These are phyloP conservation scores for Ceraclea dissimilis DNA, from an alignment of 2,888 invertebrate species.

Conservation along the genomic window DNA sequence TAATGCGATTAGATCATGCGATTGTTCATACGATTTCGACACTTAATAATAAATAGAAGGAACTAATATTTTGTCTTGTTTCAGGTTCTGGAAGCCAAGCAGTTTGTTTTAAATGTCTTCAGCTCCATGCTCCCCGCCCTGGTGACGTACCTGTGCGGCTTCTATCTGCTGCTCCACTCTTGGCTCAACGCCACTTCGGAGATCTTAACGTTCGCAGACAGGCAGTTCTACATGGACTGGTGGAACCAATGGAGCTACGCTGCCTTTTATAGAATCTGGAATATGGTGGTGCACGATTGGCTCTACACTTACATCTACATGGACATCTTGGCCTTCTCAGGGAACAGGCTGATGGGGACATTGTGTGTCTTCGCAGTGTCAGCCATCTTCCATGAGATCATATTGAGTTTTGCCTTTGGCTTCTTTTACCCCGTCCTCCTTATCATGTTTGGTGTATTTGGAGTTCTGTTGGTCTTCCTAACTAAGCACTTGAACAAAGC, in stretches of 20 bases:
- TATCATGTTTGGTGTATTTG: constrained; percentile 64
- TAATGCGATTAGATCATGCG: too few species aligned
- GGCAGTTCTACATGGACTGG: constrained; percentile 86
- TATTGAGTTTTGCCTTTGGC: constrained; percentile 68
- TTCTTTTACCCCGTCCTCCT: constrained; percentile 86
- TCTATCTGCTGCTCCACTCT: constrained; percentile 82
- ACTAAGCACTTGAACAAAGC: constrained; percentile 36
- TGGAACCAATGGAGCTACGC: constrained; percentile 85
- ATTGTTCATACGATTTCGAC: too few species aligned
- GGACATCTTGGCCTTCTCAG: constrained; percentile 47
- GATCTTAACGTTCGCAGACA: constrained; percentile 77
- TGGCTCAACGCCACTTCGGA: constrained; percentile 92
- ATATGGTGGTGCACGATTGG: constrained; percentile 92
- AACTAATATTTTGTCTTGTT: background rate
- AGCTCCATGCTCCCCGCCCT: constrained; percentile 69
- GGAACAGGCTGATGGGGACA: constrained; percentile 47
- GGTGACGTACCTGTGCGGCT: constrained; percentile 62
- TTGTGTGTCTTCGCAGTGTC: constrained; percentile 70
- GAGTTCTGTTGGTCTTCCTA: constrained; percentile 50
- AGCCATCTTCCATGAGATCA: constrained; percentile 81
- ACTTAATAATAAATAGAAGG: too few species aligned
- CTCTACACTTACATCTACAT: constrained; percentile 82
- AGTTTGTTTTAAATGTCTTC: constrained; percentile 55
- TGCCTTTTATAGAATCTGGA: constrained; percentile 89
- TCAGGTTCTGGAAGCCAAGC: constrained; percentile 38